Conservation (phyloP, 1,140 invertebrate genomes). For the Tribolium castaneum region DNA sequence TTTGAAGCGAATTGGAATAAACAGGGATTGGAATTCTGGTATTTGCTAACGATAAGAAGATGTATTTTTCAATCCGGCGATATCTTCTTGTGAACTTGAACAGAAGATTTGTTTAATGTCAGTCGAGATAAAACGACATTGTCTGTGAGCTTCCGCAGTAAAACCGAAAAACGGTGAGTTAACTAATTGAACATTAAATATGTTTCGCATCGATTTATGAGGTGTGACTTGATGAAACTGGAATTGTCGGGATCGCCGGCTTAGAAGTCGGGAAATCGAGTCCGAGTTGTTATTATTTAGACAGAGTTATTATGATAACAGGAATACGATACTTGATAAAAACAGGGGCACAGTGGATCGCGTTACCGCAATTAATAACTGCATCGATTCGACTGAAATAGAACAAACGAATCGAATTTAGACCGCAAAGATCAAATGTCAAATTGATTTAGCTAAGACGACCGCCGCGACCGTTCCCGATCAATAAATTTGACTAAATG, state of each 20-base stretch:
- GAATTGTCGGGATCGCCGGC: background rate
- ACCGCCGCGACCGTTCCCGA: background rate
- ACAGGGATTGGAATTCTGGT: background rate
- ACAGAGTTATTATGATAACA: background rate
- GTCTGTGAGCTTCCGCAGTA: background rate
- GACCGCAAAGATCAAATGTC: slow-evolving; percentile 23
- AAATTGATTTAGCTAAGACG: background rate
- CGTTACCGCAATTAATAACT: slow-evolving; percentile 17
- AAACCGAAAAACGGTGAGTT: background rate
- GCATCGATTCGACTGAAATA: slow-evolving; percentile 8
- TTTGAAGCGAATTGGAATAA: background rate
- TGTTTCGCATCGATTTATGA: slow-evolving; percentile 12
- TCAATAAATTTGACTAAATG: background rate
- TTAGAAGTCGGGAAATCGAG: background rate
- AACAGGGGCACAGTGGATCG: background rate
- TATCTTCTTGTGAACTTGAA: slow-evolving; percentile 15
- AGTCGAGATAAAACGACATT: slow-evolving; percentile 1
- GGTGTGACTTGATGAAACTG: slow-evolving; percentile 10
- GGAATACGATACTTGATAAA: background rate
- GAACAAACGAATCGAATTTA: slow-evolving; percentile 10
- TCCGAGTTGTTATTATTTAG: slow-evolving; percentile 2
- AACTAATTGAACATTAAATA: slow-evolving; percentile 25
- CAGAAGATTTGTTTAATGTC: slow-evolving; percentile 1
- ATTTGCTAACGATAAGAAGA: slow-evolving; percentile 16
- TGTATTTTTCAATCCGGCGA: background rate